Evolutionary conservation across 2,797 vertebrate species (phyloP), one percentile per base, ranked within the genome.

Genomic region (Sebastolobus alascanus): DNA sequence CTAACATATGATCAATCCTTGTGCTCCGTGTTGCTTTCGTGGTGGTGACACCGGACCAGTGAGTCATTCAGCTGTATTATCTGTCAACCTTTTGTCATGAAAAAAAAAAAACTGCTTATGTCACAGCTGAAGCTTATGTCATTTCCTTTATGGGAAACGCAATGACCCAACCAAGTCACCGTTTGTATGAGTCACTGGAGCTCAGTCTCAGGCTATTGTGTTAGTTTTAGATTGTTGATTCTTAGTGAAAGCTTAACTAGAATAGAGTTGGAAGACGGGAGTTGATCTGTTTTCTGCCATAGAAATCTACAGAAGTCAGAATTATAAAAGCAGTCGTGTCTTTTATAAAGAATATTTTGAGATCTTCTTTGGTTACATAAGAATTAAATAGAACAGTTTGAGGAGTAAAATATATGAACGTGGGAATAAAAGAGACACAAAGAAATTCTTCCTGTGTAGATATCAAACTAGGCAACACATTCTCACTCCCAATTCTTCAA

Each of bases 161-260:
- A 80, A 79, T 65, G 63, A 82, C 54, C 55, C 22, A 64, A 43
- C 16, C 5, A 18, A 60, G 61, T 79, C 33, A 77, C 2, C 16
- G 10, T 38, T 46, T 4, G 9, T 46, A 75, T 92, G 88, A 92
- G 77, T 93, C 90, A 86, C 83, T 64, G 60, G 60, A 40, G 29
- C 73, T 43, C 55, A 33, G 67, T 43, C 65, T 71, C 64, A 56
- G 55, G 69, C 4, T 65, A 3, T 14, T 46, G 14, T 68, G 85
- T 70, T 64, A 3, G 43, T 29, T 64, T 68, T 54, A 75, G 63
- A 65, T 76, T 5, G 72, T n/a, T 16, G 33, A 72, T 29, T 80
- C 38, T 75, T 67, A 7, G 18, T 8, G 20, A 67, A 46, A 33
- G 40, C 12, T 67, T 20, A 29, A 73, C 22, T 54, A 33, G 3